Percentiles rank a stretch among this genome's conserved stretches.
Evolutionary conservation across 2,888 invertebrate species (phyloP).

Genomic region (Xylophagus ater): DNA sequence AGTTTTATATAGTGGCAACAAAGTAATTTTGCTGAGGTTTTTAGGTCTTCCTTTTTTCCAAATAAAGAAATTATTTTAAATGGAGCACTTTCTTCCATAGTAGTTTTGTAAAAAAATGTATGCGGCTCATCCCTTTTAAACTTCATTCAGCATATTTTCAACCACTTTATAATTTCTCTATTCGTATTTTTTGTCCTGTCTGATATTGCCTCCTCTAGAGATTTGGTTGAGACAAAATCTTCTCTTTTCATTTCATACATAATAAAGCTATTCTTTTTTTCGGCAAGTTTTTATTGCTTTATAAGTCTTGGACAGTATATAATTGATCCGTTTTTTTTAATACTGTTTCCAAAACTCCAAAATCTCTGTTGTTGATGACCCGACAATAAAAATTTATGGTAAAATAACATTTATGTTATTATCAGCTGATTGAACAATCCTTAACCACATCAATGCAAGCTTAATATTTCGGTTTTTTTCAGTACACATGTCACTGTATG

Average conservation of each 20-base stretch:
- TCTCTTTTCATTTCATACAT: background rate
- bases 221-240: background rate
- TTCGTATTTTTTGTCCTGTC: too few relatives aligned
- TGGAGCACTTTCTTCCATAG: too few relatives aligned
- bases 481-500: too few relatives aligned
- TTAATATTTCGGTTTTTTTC: slow-evolving; percentile 8
- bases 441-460: slow-evolving; percentile 8
- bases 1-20: slow-evolving; percentile 6
- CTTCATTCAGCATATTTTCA: too few relatives aligned
- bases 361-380: too few relatives aligned
- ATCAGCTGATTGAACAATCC: slow-evolving; percentile 10
- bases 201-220: slow-evolving; percentile 2
- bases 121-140: too few relatives aligned
- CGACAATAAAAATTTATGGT: slow-evolving; percentile 20
- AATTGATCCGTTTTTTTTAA: too few relatives aligned
- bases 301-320: too few relatives aligned
- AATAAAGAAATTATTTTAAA: too few relatives aligned
- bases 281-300: slow-evolving; percentile 4
- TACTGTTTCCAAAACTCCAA: too few relatives aligned
- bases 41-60: slow-evolving; percentile 4
- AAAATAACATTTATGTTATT: slow-evolving; percentile 15
- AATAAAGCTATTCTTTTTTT: background rate
- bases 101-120: too few relatives aligned
- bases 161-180: too few relatives aligned
- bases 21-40: slow-evolving; percentile 1